Percentiles rank a stretch among this genome's conserved stretches.
These are phyloP conservation scores for Perizoma affinitatum DNA, from an alignment of 2,888 invertebrate genomes.

Conservation along the genomic window DNA sequence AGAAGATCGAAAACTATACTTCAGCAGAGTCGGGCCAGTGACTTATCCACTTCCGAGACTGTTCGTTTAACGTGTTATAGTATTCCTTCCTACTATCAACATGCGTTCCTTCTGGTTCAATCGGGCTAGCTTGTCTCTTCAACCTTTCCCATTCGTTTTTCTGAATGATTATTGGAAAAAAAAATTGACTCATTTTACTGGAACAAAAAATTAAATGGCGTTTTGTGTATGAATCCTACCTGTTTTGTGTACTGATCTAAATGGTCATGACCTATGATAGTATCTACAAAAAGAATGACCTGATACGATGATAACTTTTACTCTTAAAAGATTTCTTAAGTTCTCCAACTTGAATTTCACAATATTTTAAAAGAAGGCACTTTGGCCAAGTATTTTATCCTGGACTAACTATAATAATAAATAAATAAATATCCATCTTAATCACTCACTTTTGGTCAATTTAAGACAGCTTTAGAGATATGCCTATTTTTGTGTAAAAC, in stretches of 20 bases:
- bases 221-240: neutral
- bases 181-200: conserved; percentile 27
- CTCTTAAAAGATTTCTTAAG: too few relatives aligned
- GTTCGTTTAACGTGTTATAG: conserved; percentile 50
- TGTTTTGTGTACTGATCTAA: conserved; percentile 7
- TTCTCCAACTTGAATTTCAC: too few relatives aligned
- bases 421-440: too few relatives aligned
- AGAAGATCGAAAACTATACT: conserved; percentile 27
- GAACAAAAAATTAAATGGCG: neutral
- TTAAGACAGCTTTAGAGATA: too few relatives aligned
- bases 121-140: conserved; percentile 41
- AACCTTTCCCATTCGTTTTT: conserved; percentile 60
- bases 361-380: too few relatives aligned
- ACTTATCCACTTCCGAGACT: conserved; percentile 57
- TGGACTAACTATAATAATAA: too few relatives aligned
- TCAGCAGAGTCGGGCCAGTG: conserved; percentile 60
- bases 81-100: conserved; percentile 41
- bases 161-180: conserved; percentile 44
- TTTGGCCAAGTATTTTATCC: too few relatives aligned
- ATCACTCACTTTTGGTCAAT: too few relatives aligned
- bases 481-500: too few relatives aligned
- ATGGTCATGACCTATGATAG: conserved; percentile 11
- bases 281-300: too few relatives aligned
- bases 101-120: conserved; percentile 21
- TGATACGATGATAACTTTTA: too few relatives aligned